These are phyloP conservation scores for Macroramphosus scolopax DNA, from an alignment of 2,797 vertebrate species.

Conservation along the genomic window DNA sequence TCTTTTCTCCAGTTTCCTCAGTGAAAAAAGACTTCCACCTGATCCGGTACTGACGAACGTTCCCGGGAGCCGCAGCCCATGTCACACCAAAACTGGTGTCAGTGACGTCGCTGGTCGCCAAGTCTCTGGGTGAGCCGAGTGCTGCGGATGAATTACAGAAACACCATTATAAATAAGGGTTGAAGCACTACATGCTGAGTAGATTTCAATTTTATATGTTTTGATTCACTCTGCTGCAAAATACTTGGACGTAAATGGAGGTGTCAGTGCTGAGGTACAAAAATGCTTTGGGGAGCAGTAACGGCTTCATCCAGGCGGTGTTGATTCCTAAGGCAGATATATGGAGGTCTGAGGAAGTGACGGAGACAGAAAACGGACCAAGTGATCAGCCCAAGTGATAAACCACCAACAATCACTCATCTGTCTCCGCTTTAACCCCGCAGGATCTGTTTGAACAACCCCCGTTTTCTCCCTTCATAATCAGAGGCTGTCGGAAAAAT, in stretches of 20 bases:
- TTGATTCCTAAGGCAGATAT: constrained; percentile 40
- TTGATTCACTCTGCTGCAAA: constrained; percentile 5
- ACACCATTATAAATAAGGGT: constrained; percentile 1
- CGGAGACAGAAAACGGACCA: constrained; percentile 32
- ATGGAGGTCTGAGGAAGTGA: constrained; percentile 28
- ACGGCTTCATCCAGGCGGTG: constrained; percentile 25
- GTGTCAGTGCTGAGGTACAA: background rate
- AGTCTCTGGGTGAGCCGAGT: constrained; percentile 88
- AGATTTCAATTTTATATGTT: constrained; percentile 2
- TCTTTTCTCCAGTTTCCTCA: constrained; percentile 86
- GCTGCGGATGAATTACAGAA: constrained; percentile 70
- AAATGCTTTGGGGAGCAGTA: constrained; percentile 8
- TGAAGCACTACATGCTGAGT: too few species aligned
- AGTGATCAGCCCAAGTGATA: constrained; percentile 39
- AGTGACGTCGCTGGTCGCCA: constrained; percentile 90
- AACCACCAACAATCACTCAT: constrained; percentile 52
- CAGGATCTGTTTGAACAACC: constrained; percentile 54
- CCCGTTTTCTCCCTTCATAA: constrained; percentile 61
- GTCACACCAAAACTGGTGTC: constrained; percentile 87
- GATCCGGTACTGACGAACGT: constrained; percentile 87
- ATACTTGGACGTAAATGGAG: constrained; percentile 10
- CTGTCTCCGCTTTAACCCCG: constrained; percentile 57
- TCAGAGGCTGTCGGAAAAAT: constrained; percentile 62
- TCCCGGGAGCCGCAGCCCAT: constrained; percentile 92
- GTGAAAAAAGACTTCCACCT: constrained; percentile 90